Evolutionary conservation across 2,797 vertebrate genomes (phyloP).

Genomic region (Cynodonichthys magdalenae): DNA sequence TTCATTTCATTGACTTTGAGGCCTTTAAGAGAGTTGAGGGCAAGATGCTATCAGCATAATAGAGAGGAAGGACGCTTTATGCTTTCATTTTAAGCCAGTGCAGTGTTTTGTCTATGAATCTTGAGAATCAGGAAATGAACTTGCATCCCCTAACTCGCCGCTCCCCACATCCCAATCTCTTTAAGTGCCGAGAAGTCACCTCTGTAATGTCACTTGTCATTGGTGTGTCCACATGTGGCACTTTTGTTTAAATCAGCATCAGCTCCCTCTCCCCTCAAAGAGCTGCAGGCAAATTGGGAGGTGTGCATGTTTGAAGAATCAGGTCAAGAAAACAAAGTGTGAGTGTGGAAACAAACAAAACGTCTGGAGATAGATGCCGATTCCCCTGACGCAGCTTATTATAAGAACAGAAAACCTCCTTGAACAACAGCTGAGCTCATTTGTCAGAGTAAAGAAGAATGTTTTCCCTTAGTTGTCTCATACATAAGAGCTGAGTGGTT

Average conservation of each 20-base stretch:
- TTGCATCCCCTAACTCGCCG: constrained; percentile 60
- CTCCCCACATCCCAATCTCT: constrained; percentile 69
- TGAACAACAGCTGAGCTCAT: constrained; percentile 53
- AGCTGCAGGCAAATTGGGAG: constrained; percentile 21
- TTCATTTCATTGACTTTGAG: constrained; percentile 54
- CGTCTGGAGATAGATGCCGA: constrained; percentile 3
- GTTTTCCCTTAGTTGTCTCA: constrained; percentile 36
- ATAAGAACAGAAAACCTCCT: constrained; percentile 36
- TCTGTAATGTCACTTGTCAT: constrained; percentile 73
- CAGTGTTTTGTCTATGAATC: constrained; percentile 67
- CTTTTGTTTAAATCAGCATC: constrained; percentile 65
- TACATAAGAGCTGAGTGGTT: constrained; percentile 29
- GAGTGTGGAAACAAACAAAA: not conserved
- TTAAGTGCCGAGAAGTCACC: constrained; percentile 66
- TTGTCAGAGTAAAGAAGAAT: constrained; percentile 54
- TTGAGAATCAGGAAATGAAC: constrained; percentile 53
- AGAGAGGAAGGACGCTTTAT: constrained; percentile 52
- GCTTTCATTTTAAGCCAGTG: constrained; percentile 57
- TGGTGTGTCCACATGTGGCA: constrained; percentile 69
- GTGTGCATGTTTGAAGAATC: not conserved
- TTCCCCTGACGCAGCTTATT: constrained; percentile 36
- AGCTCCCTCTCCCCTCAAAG: constrained; percentile 24
- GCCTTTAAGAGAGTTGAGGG: constrained; percentile 57
- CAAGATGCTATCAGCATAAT: constrained; percentile 64
- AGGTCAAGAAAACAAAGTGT: not conserved